Percentiles rank a stretch among this genome's conserved stretches.
phyloP scores from a whole-genome alignment of 2,888 invertebrate genomes.

The Melipona beecheii region DNA sequence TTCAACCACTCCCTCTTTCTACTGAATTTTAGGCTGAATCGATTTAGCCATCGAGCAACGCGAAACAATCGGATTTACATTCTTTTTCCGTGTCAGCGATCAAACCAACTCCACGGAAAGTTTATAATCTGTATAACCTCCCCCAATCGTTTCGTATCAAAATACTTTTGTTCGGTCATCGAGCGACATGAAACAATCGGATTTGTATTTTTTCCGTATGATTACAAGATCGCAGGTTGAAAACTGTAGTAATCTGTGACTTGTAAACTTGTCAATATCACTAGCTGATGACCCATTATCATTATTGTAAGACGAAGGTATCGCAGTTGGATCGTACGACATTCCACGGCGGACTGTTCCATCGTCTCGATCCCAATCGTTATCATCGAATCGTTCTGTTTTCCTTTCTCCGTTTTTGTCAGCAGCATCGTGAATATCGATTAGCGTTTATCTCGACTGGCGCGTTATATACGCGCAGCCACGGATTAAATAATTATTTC shows the following conservation, averaged over 20 bases:
- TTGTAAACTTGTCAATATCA: not conserved
- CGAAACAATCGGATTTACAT: too few species aligned
- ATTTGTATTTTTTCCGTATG: not conserved
- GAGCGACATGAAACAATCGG: too few species aligned
- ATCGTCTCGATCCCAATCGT: conserved; percentile 4
- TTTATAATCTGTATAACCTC: too few species aligned
- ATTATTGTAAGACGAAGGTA: not conserved
- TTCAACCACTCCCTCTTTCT: too few species aligned
- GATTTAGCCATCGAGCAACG: too few species aligned
- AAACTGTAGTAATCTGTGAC: not conserved
- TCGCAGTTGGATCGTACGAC: not conserved
- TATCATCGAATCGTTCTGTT: conserved; percentile 16
- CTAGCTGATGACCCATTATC: not conserved
- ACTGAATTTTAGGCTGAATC: too few species aligned
- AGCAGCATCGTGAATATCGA: conserved; percentile 33
- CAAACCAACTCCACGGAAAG: too few species aligned
- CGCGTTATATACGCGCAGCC: conserved; percentile 10
- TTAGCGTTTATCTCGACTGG: conserved; percentile 35
- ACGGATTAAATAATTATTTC: conserved; percentile 37
- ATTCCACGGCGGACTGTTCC: not conserved
- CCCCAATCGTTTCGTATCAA: too few species aligned
- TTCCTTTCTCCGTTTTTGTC: conserved; percentile 18
- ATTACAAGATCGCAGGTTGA: not conserved
- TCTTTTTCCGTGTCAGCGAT: too few species aligned
- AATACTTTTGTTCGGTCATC: too few species aligned